Evolutionary conservation across 2,113 vertebrate genomes (phyloP).

Genomic region (Corvus cornix): DNA sequence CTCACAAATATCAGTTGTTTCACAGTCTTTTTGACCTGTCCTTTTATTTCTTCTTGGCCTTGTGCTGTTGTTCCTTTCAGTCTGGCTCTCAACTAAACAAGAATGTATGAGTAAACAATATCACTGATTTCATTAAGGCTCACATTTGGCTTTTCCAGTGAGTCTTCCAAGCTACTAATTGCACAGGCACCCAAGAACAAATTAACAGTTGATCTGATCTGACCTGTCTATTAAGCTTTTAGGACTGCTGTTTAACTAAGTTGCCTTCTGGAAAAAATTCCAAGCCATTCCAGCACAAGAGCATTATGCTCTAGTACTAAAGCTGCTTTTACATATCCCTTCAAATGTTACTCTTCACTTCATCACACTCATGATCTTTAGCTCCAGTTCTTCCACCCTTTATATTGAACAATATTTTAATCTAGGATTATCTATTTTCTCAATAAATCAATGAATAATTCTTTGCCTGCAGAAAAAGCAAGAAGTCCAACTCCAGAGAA

Average conservation of each 20-base stretch:
- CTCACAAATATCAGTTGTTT: background rate
- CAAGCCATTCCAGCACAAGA: background rate
- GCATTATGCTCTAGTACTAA: background rate
- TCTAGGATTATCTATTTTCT: background rate
- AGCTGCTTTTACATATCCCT: background rate
- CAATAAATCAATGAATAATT: background rate
- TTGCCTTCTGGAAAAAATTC: background rate
- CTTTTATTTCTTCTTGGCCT: background rate
- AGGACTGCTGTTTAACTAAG: background rate
- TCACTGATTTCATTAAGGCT: background rate
- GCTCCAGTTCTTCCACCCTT: background rate
- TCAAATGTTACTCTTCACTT: background rate
- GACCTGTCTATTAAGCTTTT: background rate
- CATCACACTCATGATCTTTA: background rate
- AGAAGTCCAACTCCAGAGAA: slow-evolving; percentile 60
- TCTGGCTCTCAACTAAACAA: background rate
- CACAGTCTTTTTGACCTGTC: background rate
- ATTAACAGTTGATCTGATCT: background rate
- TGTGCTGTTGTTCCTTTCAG: background rate
- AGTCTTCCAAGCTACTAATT: background rate
- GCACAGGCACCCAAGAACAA: background rate
- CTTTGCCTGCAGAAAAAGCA: slow-evolving; percentile 51
- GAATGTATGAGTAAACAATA: background rate
- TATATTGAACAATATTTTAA: background rate
- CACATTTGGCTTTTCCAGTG: background rate